These are phyloP conservation scores for Encarsia formosa DNA, from an alignment of 2,888 invertebrate species.

Conservation along the genomic window DNA sequence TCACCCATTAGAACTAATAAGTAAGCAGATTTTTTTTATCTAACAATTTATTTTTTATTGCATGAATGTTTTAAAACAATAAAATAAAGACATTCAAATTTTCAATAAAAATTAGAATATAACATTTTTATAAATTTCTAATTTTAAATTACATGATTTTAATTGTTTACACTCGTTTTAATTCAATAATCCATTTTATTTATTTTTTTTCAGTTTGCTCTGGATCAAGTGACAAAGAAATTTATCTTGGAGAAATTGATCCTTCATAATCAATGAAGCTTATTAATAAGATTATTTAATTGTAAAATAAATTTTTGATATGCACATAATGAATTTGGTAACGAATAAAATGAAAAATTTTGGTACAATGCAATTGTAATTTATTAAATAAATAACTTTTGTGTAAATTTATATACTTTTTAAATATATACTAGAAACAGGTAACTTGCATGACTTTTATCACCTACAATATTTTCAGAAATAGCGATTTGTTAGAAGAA, in stretches of 20 bases:
- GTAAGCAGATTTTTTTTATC: slow-evolving; percentile 45
- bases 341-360: slow-evolving; percentile 9
- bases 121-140: slow-evolving; percentile 41
- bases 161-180: too few species aligned
- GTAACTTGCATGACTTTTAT: slow-evolving; percentile 12
- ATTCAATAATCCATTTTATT: too few species aligned
- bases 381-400: slow-evolving; percentile 28
- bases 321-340: slow-evolving; percentile 13
- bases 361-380: slow-evolving; percentile 25
- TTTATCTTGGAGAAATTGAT: slow-evolving; percentile 88
- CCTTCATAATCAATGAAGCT: background rate
- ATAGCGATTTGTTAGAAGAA: too few species aligned
- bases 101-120: background rate
- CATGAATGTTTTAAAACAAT: slow-evolving; percentile 1
- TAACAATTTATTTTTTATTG: background rate
- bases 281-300: background rate
- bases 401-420: slow-evolving; percentile 13
- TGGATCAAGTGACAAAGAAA: slow-evolving; percentile 90
- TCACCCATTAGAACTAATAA: slow-evolving; percentile 87
- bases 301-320: background rate
- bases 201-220: slow-evolving; percentile 68
- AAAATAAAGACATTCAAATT: background rate
- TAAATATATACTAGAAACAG: slow-evolving; percentile 21
- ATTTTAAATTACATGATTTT: too few species aligned
- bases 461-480: too few species aligned